These are phyloP conservation scores for Montipora capitata DNA, from an alignment of 92 coral and sea anemone species.

Conservation along the genomic window DNA sequence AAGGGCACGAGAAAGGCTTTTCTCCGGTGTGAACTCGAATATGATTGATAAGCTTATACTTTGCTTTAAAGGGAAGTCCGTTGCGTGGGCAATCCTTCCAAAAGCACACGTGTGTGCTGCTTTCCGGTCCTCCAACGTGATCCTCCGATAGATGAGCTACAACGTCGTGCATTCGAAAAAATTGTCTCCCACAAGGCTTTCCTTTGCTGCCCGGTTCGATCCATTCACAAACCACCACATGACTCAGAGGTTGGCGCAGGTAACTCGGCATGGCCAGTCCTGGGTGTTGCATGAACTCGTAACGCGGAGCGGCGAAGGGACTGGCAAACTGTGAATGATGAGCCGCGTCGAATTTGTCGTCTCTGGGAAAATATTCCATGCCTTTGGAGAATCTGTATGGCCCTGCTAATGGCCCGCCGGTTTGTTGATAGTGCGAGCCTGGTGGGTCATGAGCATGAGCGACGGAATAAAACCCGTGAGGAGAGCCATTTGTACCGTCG, in stretches of 20 bases:
- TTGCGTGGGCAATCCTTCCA: constrained; percentile 98
- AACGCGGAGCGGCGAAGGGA: constrained; percentile 92
- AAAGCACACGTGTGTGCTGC: constrained; percentile 96
- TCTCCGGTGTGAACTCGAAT: constrained; percentile 99
- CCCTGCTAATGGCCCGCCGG: constrained; percentile 72
- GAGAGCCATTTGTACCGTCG: constrained; percentile 89
- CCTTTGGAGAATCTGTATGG: constrained; percentile 87
- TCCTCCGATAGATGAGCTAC: constrained; percentile 99
- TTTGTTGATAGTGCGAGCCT: constrained; percentile 73
- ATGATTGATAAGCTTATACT: constrained; percentile 99
- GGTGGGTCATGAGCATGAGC: constrained; percentile 96
- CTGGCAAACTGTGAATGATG: constrained; percentile 86
- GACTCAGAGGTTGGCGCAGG: constrained; percentile 96
- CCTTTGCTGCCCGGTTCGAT: constrained; percentile 98
- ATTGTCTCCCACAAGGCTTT: constrained; percentile 98
- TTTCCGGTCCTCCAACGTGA: constrained; percentile 99
- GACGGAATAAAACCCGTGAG: constrained; percentile 94
- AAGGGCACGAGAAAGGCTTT: constrained; percentile 99
- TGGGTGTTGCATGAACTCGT: constrained; percentile 92
- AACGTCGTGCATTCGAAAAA: constrained; percentile 99
- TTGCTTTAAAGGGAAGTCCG: constrained; percentile 98
- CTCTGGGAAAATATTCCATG: constrained; percentile 82
- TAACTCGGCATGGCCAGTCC: constrained; percentile 92
- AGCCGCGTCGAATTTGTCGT: constrained; percentile 79
- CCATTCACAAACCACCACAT: constrained; percentile 99